Evolutionary conservation across 1,140 invertebrate species (phyloP).

Genomic region (Bradynema listronoti): DNA sequence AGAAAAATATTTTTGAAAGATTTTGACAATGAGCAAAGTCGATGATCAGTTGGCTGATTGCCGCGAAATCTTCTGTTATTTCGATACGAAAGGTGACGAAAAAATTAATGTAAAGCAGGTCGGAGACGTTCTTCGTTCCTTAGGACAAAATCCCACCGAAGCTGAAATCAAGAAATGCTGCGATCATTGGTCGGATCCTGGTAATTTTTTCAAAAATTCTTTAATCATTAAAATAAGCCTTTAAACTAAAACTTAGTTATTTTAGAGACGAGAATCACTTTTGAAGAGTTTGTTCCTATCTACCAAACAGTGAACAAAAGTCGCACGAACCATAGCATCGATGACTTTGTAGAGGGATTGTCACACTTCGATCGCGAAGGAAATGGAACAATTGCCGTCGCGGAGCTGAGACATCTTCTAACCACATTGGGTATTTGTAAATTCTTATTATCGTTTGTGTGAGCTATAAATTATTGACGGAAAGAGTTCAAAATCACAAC

Average conservation of each 20-base stretch:
- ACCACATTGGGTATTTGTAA: slow-evolving; percentile 74
- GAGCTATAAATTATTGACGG: too few relatives aligned
- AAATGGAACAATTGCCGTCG: slow-evolving; percentile 87
- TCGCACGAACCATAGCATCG: slow-evolving; percentile 63
- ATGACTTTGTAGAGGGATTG: slow-evolving; percentile 91
- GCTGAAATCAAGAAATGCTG: slow-evolving; percentile 53
- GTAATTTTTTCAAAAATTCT: too few relatives aligned
- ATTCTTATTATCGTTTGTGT: slow-evolving; percentile 32
- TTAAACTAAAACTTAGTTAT: too few relatives aligned
- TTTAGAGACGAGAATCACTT: slow-evolving; percentile 87
- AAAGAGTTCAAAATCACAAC: too few relatives aligned
- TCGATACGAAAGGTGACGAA: slow-evolving; percentile 72
- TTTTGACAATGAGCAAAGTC: slow-evolving; percentile 25
- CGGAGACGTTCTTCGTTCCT: slow-evolving; percentile 85
- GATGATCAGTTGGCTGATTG: slow-evolving; percentile 37
- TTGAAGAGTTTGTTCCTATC: slow-evolving; percentile 97
- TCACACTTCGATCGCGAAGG: slow-evolving; percentile 98
- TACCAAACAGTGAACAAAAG: slow-evolving; percentile 68
- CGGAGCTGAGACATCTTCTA: slow-evolving; percentile 88
- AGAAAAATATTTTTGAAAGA: too few relatives aligned
- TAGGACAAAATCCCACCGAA: slow-evolving; percentile 96
- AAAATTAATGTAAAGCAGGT: slow-evolving; percentile 90
- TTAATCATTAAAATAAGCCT: too few relatives aligned
- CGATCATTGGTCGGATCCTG: slow-evolving; percentile 40
- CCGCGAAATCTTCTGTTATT: slow-evolving; percentile 60